Evolutionary conservation across 2,797 vertebrate genomes (phyloP).

Genomic region (Anguilla pacifica): DNA sequence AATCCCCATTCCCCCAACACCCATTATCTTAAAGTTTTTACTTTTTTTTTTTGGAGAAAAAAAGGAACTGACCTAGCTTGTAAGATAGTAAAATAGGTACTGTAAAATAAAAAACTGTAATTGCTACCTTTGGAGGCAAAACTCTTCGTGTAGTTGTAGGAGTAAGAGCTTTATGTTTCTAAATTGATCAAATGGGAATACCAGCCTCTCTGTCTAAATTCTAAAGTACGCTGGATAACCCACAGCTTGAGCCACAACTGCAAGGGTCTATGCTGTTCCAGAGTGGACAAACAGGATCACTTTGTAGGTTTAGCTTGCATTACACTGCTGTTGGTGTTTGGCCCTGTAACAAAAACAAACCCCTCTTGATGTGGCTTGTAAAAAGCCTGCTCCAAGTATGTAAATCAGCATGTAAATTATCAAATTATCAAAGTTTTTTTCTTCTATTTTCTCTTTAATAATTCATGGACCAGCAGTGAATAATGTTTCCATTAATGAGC

Average conservation of each 20-base stretch:
- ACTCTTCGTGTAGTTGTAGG: not conserved
- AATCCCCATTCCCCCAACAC: not conserved
- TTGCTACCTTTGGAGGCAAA: not conserved
- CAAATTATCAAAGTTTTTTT: not conserved
- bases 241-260: not conserved
- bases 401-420: conserved; percentile 17
- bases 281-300: not conserved
- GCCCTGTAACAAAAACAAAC: conserved; percentile 12
- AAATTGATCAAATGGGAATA: not conserved
- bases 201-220: not conserved
- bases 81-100: too few species aligned
- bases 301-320: not conserved
- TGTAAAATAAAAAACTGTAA: not conserved
- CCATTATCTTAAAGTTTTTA: not conserved
- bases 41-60: too few species aligned
- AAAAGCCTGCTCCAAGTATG: not conserved
- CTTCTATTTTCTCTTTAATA: conserved; percentile 7
- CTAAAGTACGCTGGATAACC: not conserved
- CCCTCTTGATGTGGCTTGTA: conserved; percentile 5
- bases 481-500: not conserved
- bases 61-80: too few species aligned
- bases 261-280: not conserved
- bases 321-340: not conserved
- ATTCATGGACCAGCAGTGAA: not conserved
- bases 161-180: not conserved